Percentiles rank a stretch among this genome's conserved stretches.
Conservation (phyloP, 2,888 invertebrate species). For the Chirona hameri region DNA sequence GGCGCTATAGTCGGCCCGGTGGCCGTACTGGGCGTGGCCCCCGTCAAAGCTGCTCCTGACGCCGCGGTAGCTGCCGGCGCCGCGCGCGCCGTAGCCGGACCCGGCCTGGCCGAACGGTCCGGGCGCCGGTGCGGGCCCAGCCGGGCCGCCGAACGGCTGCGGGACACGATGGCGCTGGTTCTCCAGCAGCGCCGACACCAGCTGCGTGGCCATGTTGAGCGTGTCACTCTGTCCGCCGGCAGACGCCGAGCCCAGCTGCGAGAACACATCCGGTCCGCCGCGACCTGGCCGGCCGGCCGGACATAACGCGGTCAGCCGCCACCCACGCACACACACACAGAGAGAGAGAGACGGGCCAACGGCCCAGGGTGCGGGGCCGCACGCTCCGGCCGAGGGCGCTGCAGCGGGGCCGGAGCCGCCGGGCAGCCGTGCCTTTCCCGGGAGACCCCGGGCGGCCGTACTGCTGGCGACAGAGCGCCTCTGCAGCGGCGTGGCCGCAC, state of each 20-base stretch:
- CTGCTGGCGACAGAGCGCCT: too few relatives aligned
- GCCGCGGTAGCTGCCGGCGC: not conserved
- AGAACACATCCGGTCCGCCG: not conserved
- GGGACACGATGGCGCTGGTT: not conserved
- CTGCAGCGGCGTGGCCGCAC: too few relatives aligned
- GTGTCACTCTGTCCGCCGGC: conserved; percentile 1
- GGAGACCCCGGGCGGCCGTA: not conserved
- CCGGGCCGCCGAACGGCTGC: not conserved
- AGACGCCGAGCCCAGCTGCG: not conserved
- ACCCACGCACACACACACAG: not conserved
- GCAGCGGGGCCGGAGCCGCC: not conserved
- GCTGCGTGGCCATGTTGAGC: conserved; percentile 23
- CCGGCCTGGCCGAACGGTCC: not conserved
- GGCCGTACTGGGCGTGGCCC: not conserved
- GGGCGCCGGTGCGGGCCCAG: not conserved
- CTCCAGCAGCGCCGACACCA: conserved; percentile 23
- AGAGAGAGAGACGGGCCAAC: too few relatives aligned
- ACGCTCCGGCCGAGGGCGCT: not conserved
- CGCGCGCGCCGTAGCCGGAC: not conserved
- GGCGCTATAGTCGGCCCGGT: not conserved
- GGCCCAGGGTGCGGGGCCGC: too few relatives aligned
- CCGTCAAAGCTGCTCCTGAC: not conserved
- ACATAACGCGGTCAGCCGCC: not conserved
- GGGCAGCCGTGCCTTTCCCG: not conserved
- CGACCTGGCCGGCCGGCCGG: not conserved